Conservation (phyloP, 1,140 invertebrate genomes). For the Heliothis virescens region DNA sequence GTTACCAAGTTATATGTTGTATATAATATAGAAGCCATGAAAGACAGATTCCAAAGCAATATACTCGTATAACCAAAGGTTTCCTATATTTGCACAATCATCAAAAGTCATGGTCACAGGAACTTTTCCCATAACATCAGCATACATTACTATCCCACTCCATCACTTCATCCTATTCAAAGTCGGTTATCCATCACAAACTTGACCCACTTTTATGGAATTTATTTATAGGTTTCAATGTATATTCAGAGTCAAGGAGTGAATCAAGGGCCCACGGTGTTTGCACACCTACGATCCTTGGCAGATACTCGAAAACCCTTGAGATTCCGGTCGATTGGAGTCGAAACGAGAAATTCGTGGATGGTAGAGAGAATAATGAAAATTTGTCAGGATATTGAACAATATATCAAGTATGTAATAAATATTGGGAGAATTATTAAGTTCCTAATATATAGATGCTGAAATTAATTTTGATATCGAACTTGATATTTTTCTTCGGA, state of each 20-base stretch:
- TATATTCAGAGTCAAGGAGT: slow-evolving; percentile 31
- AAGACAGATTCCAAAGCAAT: too few species aligned
- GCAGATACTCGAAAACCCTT: slow-evolving; percentile 29
- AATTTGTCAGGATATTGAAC: slow-evolving; percentile 5
- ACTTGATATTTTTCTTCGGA: too few species aligned
- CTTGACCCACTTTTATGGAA: slow-evolving; percentile 32
- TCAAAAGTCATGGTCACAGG: not conserved
- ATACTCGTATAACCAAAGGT: too few species aligned
- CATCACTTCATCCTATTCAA: slow-evolving; percentile 7
- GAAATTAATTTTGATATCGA: too few species aligned
- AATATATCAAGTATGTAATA: slow-evolving; percentile 23
- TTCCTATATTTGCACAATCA: not conserved
- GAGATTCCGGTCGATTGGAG: slow-evolving; percentile 25
- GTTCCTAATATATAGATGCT: not conserved
- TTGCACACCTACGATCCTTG: slow-evolving; percentile 42
- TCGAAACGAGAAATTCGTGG: slow-evolving; percentile 7
- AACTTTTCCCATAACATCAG: not conserved
- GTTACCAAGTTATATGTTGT: too few species aligned
- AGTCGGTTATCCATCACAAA: slow-evolving; percentile 26
- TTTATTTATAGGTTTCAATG: slow-evolving; percentile 46
- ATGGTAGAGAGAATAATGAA: slow-evolving; percentile 24
- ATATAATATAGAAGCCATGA: too few species aligned
- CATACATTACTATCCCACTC: slow-evolving; percentile 11
- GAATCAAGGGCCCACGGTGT: slow-evolving; percentile 32
- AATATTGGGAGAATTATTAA: not conserved